Conservation (phyloP, 2,797 vertebrate species). For the Gallinago nigripennis region DNA sequence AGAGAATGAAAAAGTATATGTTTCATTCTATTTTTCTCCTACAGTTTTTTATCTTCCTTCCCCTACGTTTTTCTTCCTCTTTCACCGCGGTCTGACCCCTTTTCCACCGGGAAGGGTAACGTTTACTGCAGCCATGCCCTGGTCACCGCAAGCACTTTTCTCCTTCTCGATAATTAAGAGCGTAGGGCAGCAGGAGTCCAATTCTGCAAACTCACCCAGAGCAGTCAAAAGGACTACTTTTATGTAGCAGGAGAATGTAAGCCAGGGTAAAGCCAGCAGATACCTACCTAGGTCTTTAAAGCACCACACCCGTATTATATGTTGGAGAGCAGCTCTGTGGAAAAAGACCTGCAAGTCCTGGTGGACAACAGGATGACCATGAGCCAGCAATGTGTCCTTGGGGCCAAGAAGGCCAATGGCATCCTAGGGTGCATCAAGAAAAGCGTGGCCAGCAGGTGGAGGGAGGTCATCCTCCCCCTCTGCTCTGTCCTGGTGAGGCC, state of each 20-base stretch:
- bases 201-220: not conserved
- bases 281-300: rapidly evolving
- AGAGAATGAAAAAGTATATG: not conserved
- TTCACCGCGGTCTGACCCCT: not conserved
- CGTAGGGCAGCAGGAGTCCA: not conserved
- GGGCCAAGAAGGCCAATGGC: too few species aligned
- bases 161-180: not conserved
- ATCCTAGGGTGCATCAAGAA: too few species aligned
- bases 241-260: not conserved
- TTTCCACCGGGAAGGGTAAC: conserved; percentile 14
- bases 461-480: too few species aligned
- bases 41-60: not conserved
- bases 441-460: too few species aligned
- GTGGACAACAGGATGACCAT: too few species aligned
- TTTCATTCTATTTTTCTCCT: not conserved
- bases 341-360: too few species aligned
- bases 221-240: not conserved
- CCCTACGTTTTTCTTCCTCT: not conserved
- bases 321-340: too few species aligned
- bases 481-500: too few species aligned
- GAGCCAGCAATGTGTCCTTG: too few species aligned
- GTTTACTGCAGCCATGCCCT: not conserved
- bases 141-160: not conserved
- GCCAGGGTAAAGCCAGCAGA: not conserved
- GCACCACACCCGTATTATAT: not conserved